Conservation (phyloP, 2,888 invertebrate species). For the Melitaea athalia region DNA sequence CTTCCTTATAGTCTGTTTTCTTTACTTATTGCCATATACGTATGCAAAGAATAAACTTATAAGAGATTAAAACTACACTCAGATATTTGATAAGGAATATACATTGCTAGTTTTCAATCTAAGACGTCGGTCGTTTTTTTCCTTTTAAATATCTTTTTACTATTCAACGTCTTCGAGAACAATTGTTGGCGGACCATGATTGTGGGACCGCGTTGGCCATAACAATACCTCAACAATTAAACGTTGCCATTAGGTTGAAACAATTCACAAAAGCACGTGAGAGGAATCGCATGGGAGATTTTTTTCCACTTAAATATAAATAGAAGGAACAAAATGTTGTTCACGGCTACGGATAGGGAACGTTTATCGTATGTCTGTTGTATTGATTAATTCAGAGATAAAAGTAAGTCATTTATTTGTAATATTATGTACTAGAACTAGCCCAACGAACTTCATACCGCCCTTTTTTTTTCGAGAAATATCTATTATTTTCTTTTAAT, state of each 20-base stretch:
- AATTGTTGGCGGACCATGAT: conserved; percentile 53
- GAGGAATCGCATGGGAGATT: conserved; percentile 72
- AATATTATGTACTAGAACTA: neutral
- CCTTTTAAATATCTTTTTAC: conserved; percentile 33
- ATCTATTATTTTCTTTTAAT: too few species aligned
- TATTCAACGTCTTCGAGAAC: conserved; percentile 34
- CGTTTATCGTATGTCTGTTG: conserved; percentile 20
- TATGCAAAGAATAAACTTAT: neutral
- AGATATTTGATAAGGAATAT: conserved; percentile 7
- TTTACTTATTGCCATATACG: neutral
- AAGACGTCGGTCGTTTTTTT: conserved; percentile 28
- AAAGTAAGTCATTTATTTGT: neutral
- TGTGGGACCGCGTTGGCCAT: conserved; percentile 66
- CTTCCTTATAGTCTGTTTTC: too few species aligned
- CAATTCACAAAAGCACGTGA: conserved; percentile 78
- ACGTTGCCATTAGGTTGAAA: conserved; percentile 63
- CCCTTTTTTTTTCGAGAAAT: too few species aligned
- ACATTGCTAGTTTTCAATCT: conserved; percentile 22
- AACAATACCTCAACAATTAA: conserved; percentile 73
- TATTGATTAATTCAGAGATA: conserved; percentile 22
- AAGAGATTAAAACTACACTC: conserved; percentile 4
- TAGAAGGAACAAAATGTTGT: conserved; percentile 39
- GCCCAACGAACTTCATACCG: too few species aligned
- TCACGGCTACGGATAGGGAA: conserved; percentile 48
- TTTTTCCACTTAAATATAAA: conserved; percentile 49